Base-by-base conservation (phyloP, 2,113 vertebrate species). In the Prunella fulvescens region DNA sequence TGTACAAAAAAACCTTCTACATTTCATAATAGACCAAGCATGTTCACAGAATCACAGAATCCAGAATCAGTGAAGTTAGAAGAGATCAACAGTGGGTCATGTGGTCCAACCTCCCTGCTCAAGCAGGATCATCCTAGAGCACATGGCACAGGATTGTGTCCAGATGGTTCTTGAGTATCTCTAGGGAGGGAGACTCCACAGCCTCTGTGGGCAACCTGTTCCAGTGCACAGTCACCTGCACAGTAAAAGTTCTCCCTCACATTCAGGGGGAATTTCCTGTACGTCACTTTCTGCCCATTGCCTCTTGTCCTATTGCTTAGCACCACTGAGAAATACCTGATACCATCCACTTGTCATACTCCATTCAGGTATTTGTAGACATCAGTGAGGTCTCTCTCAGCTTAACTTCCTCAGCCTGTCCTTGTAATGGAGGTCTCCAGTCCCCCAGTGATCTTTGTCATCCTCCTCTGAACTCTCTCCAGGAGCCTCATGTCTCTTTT, bases 291-390 rank as follows among this genome's bases (percentile, higher is more conserved):
- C 47, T 76, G 25, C n/a, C 6, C 2, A 5, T 31, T 61, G 11
- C 17, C 9, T 69, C 24, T 40, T 53, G 14, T 47, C 19, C 40
- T 76, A 7, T 42, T 54, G 20, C 47, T 40, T 0, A 0, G 25
- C 25, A 61, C 29, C 40, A 47, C 47, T 0, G 0, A 76, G n/a
- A 61, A 53, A 33, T 0, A 0, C n/a, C 29, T 31, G 39, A 29
- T 12, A 25, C n/a, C 35, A 67, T 29, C 29, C 47, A 22, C 16
- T 67, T 35, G 8, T 15, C 11, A 19, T 40, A 14, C 7, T 45
- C 62, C n/a, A 22, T 40, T 67, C 62, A 61, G 29, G 22, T 35
- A 35, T 45, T 61, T 61, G 35, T 3, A 76, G n/a, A 14, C 18
- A 61, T 15, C 1, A 1, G 4, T 35, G 29, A 40, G 14, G 14